Base-by-base conservation (phyloP, 2,888 invertebrate species). In the Itoplectis maculator region DNA sequence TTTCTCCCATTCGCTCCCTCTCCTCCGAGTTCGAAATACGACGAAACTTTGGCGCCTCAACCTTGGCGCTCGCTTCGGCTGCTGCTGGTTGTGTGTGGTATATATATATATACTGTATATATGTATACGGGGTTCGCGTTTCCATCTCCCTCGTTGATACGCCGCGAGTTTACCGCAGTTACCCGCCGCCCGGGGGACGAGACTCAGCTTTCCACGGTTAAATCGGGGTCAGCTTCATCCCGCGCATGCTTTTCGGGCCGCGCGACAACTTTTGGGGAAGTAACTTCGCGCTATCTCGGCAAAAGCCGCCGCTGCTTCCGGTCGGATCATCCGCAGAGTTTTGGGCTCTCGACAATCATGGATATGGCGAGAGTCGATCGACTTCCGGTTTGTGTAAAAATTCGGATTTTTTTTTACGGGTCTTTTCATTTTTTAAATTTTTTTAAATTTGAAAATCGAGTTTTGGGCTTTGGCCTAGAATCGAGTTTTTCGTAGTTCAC, bases 1-100 rank as follows among this genome's bases (percentile, higher is more conserved):
- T 15, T 70, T 65, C 65, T 59, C 82, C 20, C 20, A 47, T 59
- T 56, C 56, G 29, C 51, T 81, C 72, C 29, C 29, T 2, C 37
- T 15, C 69, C 61, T 68, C 47, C 15, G 63, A 37, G 63, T 45
- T 47, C 18, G 45, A 61, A 72, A 45, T 45, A 61, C 72, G 72
- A 47, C 18, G 59, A 72, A 72, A 72, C 72, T 72, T 72, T 59
- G 42, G n/a, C 18, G 59, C 45, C 18, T 18, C 47, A 13, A 0
- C 59, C 47, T 29, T 29, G 29, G 29, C 20, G 13, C 18, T n/a
- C n/a, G n/a, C 15, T 18, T 45, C 13, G 15, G 11, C 23, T 13
- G 59, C n/a, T n/a, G n/a, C n/a, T n/a, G n/a, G n/a, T n/a, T 15
- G 15, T 5, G 29, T 29, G 29, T 29, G 29, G n/a, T 42, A 11